Conservation (phyloP, 2,113 vertebrate genomes). For the Ceyx melanurus region DNA sequence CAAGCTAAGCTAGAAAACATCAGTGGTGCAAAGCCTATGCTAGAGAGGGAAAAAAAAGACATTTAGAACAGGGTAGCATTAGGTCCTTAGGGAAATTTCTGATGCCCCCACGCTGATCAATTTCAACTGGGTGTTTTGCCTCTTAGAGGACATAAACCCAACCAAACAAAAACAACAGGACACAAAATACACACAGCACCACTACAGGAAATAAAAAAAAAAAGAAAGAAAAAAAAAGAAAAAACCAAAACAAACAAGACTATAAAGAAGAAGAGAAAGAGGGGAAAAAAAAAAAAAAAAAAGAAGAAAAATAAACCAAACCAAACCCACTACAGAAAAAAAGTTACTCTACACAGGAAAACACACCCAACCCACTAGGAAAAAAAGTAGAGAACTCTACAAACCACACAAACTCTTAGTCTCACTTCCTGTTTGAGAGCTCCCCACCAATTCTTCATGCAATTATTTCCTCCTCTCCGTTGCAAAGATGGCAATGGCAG, state of each 20-base stretch:
- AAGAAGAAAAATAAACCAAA: background rate
- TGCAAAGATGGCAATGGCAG: background rate
- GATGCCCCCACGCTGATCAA: background rate
- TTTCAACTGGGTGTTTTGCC: background rate
- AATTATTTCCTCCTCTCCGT: background rate
- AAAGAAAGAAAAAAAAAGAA: no score
- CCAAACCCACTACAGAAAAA: background rate
- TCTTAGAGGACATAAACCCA: background rate
- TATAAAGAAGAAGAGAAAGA: background rate
- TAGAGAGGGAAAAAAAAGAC: background rate
- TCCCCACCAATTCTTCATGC: background rate
- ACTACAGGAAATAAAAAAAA: background rate
- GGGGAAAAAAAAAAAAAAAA: background rate
- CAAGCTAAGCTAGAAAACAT: background rate
- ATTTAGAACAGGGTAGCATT: background rate
- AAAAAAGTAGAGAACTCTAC: background rate
- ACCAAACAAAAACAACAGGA: background rate
- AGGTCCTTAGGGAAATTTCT: background rate
- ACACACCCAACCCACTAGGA: background rate
- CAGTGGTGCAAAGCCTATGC: background rate
- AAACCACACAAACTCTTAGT: background rate
- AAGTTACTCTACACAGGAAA: constrained; percentile 30
- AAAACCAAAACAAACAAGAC: background rate
- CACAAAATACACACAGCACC: background rate
- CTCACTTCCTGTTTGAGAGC: background rate